Conservation (phyloP, 2,888 invertebrate species). For the Timema cristinae region DNA sequence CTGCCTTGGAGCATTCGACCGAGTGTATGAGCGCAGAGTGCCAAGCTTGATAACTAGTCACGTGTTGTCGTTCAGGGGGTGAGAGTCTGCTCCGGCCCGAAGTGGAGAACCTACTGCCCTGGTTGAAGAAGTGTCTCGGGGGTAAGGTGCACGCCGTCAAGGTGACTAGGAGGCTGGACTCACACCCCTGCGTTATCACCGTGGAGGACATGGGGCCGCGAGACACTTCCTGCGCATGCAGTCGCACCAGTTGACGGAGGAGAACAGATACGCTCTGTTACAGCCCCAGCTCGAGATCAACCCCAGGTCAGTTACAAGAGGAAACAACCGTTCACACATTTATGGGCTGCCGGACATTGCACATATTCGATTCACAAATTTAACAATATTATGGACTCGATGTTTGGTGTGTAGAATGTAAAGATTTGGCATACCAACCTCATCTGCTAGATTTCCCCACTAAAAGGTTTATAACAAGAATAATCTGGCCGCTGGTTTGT, state of each 20-base stretch:
- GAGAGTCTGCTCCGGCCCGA: slow-evolving; percentile 69
- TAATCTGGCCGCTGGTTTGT: too few relatives aligned
- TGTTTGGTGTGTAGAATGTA: too few relatives aligned
- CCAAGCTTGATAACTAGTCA: too few relatives aligned
- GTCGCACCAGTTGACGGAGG: slow-evolving; percentile 74
- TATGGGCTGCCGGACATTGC: too few relatives aligned
- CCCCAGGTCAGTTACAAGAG: slow-evolving; percentile 59
- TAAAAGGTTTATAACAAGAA: too few relatives aligned
- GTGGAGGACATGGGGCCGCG: slow-evolving; percentile 96
- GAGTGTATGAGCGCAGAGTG: too few relatives aligned
- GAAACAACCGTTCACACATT: too few relatives aligned
- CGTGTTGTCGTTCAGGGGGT: slow-evolving; percentile 46
- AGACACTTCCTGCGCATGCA: slow-evolving; percentile 91
- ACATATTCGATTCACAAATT: too few relatives aligned
- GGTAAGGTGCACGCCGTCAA: slow-evolving; percentile 80
- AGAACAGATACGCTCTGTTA: slow-evolving; percentile 77
- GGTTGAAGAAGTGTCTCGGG: slow-evolving; percentile 70
- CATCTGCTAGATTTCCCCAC: too few relatives aligned
- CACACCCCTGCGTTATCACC: slow-evolving; percentile 91
- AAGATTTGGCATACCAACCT: too few relatives aligned
- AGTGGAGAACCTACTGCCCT: slow-evolving; percentile 72
- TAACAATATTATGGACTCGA: too few relatives aligned
- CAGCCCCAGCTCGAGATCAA: slow-evolving; percentile 94
- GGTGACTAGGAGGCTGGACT: slow-evolving; percentile 77
- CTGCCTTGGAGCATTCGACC: too few relatives aligned